phyloP scores from a whole-genome alignment of 1,140 invertebrate genomes.

The Euglossa dilemma region DNA sequence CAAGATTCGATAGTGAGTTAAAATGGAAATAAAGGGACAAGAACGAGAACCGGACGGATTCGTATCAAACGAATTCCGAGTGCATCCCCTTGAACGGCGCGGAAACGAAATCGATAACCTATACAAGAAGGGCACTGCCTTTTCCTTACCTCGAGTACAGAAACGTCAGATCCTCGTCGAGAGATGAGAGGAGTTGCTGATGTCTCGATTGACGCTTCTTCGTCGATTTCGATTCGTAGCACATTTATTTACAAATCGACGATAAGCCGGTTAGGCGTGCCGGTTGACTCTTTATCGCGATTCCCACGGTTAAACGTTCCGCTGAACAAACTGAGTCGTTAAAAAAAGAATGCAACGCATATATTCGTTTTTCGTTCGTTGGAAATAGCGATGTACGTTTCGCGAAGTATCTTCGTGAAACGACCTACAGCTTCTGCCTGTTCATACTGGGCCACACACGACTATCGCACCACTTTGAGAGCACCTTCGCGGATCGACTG shows the following conservation, averaged over 20 bases:
- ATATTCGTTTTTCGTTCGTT: not conserved
- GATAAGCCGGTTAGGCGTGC: constrained; percentile 15
- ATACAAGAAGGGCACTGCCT: constrained; percentile 43
- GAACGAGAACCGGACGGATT: not conserved
- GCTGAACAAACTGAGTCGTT: not conserved
- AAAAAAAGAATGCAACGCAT: not conserved
- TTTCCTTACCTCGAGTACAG: constrained; percentile 28
- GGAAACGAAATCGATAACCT: constrained; percentile 53
- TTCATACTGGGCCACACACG: not conserved
- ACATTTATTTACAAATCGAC: constrained; percentile 1
- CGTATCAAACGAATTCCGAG: not conserved
- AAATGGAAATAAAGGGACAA: not conserved
- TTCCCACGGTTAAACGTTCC: not conserved
- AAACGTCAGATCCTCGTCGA: constrained; percentile 8
- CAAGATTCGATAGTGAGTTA: not conserved
- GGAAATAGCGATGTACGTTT: not conserved
- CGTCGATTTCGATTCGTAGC: not conserved
- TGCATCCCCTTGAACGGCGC: constrained; percentile 28
- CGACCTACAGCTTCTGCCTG: constrained; percentile 3
- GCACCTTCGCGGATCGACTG: constrained; percentile 45
- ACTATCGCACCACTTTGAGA: constrained; percentile 29
- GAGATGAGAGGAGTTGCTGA: not conserved
- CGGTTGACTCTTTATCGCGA: not conserved
- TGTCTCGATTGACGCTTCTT: not conserved
- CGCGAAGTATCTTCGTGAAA: not conserved